Percentiles rank a stretch among this genome's conserved stretches.
Conservation (phyloP, 1,140 invertebrate species). For the Triops longicaudatus region DNA sequence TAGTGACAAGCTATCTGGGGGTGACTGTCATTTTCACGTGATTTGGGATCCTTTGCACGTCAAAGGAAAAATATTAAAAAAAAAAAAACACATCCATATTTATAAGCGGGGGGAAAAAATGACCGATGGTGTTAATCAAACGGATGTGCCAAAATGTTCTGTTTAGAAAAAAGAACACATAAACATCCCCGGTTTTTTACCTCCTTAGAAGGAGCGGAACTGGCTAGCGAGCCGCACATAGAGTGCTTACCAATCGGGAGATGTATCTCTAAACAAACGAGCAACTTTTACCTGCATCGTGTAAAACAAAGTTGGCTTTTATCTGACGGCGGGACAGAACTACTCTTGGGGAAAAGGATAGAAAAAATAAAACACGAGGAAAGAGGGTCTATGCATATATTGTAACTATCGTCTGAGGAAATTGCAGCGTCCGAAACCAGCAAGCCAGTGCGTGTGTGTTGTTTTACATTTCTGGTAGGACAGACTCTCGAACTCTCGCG, state of each 20-base stretch:
- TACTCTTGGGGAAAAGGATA: not conserved
- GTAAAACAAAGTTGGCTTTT: not conserved
- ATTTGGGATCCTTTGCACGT: too few species aligned
- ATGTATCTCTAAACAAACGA: not conserved
- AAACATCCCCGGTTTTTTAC: slow-evolving; percentile 1
- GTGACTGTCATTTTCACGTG: too few species aligned
- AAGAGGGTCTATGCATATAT: not conserved
- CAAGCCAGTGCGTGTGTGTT: not conserved
- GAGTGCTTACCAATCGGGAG: slow-evolving; percentile 4
- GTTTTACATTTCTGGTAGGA: not conserved
- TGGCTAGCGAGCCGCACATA: not conserved
- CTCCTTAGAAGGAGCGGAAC: not conserved
- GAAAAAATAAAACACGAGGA: not conserved
- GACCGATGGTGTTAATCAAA: not conserved
- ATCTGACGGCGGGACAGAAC: not conserved
- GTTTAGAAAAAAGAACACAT: slow-evolving; percentile 9
- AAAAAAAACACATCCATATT: not conserved
- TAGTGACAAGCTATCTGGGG: not conserved
- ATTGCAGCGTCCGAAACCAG: not conserved
- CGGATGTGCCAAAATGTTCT: slow-evolving; percentile 14
- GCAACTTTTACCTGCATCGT: slow-evolving; percentile 3
- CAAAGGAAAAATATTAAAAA: not conserved
- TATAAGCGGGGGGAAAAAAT: not conserved
- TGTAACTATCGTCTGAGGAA: not conserved
- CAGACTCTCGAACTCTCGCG: not conserved